phyloP scores from a whole-genome alignment of 2,797 vertebrate species.

The Cyprinella venusta region DNA sequence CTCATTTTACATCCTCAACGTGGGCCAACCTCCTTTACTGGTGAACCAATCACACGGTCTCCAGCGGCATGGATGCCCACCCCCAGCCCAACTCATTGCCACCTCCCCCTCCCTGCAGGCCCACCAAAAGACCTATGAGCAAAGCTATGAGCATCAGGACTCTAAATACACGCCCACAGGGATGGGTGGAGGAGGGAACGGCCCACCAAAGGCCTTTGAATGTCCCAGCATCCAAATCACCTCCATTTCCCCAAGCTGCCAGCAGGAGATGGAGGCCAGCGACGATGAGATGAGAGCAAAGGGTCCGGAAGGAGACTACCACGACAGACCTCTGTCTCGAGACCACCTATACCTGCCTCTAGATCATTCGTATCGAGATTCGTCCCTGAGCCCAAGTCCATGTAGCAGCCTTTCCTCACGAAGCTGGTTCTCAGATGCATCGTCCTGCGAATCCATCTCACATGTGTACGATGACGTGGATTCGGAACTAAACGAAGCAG shows the following conservation, averaged over 20 bases:
- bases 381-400: slow-evolving; percentile 95
- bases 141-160: slow-evolving; percentile 79
- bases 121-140: slow-evolving; percentile 85
- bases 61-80: slow-evolving; percentile 88
- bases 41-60: slow-evolving; percentile 87
- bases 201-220: slow-evolving; percentile 92
- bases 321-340: slow-evolving; percentile 90
- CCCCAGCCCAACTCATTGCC: slow-evolving; percentile 86
- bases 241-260: slow-evolving; percentile 98
- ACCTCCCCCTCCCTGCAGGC: slow-evolving; percentile 83
- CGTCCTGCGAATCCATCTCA: slow-evolving; percentile 97
- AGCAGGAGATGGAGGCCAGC: slow-evolving; percentile 90
- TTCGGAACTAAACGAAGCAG: slow-evolving; percentile 96
- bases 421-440: slow-evolving; percentile 98
- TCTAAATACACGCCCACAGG: slow-evolving; percentile 84
- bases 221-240: slow-evolving; percentile 99
- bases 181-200: slow-evolving; percentile 70
- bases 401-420: slow-evolving; percentile 97
- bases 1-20: slow-evolving; percentile 95
- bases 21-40: slow-evolving; percentile 89
- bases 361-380: slow-evolving; percentile 93
- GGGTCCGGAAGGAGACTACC: slow-evolving; percentile 89
- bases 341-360: slow-evolving; percentile 97
- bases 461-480: slow-evolving; percentile 98
- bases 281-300: slow-evolving; percentile 86